Conservation (phyloP, 2,797 vertebrate species). For the Lutjanus campechanus region DNA sequence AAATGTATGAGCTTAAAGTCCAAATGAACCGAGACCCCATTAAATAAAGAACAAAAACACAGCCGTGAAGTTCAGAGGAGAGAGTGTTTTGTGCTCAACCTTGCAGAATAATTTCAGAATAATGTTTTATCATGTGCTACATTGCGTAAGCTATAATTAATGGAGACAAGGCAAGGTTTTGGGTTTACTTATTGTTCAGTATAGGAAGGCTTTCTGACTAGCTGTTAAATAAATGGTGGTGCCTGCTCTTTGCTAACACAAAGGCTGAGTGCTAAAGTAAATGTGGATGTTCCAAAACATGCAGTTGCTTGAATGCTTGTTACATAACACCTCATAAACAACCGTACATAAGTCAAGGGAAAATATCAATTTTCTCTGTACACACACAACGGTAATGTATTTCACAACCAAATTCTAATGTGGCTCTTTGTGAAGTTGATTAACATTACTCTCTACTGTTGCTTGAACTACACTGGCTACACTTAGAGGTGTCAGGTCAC, state of each 20-base stretch:
- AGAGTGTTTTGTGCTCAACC: constrained; percentile 54
- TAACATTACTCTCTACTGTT: not conserved
- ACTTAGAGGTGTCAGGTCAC: not conserved
- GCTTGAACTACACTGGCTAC: not conserved
- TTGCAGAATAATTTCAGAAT: constrained; percentile 61
- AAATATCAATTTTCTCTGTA: not conserved
- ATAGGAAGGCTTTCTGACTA: constrained; percentile 30
- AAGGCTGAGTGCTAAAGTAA: constrained; percentile 27
- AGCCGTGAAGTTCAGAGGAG: constrained; percentile 31
- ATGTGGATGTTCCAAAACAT: constrained; percentile 12
- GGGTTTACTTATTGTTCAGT: constrained; percentile 26
- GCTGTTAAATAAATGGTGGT: constrained; percentile 33
- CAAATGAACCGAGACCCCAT: constrained; percentile 60
- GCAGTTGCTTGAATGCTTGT: constrained; percentile 11
- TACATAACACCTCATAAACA: not conserved
- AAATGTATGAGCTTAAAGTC: constrained; percentile 66
- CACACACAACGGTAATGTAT: not conserved
- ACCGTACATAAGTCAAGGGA: not conserved
- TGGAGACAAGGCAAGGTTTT: constrained; percentile 36
- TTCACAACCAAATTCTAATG: not conserved
- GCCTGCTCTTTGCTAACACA: constrained; percentile 13
- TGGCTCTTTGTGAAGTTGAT: not conserved
- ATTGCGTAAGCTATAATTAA: constrained; percentile 54
- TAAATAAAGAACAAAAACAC: constrained; percentile 59
- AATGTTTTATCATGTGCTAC: constrained; percentile 50